Percentiles rank a stretch among this genome's conserved stretches.
Conservation (phyloP, 2,888 invertebrate species). For the Drosophila acutilabella region DNA sequence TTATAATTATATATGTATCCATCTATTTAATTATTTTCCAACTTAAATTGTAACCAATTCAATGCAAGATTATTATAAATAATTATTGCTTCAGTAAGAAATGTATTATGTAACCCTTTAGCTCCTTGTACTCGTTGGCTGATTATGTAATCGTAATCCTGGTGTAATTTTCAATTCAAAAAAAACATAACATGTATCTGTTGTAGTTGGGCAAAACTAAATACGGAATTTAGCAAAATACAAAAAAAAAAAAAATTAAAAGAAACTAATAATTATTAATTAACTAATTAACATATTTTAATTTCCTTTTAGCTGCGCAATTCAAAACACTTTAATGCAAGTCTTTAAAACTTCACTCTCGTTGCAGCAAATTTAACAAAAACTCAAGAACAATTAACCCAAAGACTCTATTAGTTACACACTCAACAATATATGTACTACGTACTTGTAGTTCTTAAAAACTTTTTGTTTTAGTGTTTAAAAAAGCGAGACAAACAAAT, state of each 20-base stretch:
- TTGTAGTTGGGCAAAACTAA: constrained; percentile 40
- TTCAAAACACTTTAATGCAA: constrained; percentile 43
- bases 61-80: constrained; percentile 67
- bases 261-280: background rate
- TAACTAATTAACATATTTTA: constrained; percentile 50
- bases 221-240: constrained; percentile 9
- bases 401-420: constrained; percentile 31
- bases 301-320: constrained; percentile 63
- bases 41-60: constrained; percentile 34
- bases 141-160: constrained; percentile 67
- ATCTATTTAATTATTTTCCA: constrained; percentile 26
- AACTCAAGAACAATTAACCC: constrained; percentile 28
- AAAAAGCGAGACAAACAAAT: constrained; percentile 9
- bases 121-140: constrained; percentile 61
- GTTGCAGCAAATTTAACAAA: constrained; percentile 48
- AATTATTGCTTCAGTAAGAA: constrained; percentile 67
- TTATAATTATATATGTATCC: background rate
- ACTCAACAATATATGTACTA: constrained; percentile 20
- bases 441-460: constrained; percentile 10
- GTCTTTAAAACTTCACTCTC: constrained; percentile 57
- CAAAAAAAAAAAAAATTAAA: background rate
- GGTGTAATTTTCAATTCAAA: constrained; percentile 34
- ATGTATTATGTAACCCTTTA: constrained; percentile 59
- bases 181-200: constrained; percentile 25
- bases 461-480: constrained; percentile 35